A percentile compares a stretch with the other conserved stretches of the same genome.
Conservation (phyloP, 1,140 invertebrate genomes). For the Aplysia californica region DNA sequence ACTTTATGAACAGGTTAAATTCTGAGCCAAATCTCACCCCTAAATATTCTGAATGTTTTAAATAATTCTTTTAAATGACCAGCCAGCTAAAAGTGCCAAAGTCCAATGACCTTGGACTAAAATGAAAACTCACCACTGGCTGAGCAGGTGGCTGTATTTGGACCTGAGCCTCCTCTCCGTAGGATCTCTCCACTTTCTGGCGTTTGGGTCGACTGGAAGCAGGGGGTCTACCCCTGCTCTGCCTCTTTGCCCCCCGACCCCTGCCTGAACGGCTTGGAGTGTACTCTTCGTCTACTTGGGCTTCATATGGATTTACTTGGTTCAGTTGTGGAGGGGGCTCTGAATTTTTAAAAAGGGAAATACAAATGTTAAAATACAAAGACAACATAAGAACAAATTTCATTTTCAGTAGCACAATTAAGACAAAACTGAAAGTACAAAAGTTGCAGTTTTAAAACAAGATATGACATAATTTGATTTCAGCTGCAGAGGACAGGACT, state of each 20-base stretch:
- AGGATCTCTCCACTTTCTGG: conserved; percentile 1
- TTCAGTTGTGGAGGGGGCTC: background rate
- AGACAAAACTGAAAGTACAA: no score
- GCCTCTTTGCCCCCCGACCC: conserved; percentile 35
- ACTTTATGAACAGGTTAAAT: no score
- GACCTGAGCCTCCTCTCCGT: background rate
- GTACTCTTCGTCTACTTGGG: conserved; percentile 46
- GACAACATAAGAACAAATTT: background rate
- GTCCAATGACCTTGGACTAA: no score
- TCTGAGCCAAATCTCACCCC: no score
- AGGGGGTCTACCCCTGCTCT: conserved; percentile 29
- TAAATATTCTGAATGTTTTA: no score
- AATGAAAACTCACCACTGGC: no score
- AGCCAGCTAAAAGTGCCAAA: no score
- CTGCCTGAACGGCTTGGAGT: conserved; percentile 21
- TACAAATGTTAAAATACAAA: background rate
- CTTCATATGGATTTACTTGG: background rate
- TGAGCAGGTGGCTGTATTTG: conserved; percentile 1
- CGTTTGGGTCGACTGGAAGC: conserved; percentile 24
- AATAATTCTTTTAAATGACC: no score
- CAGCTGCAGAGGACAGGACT: no score
- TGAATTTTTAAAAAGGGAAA: background rate
- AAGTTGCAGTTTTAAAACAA: no score
- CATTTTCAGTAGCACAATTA: background rate
- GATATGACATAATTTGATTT: no score